phyloP scores from a whole-genome alignment of 2,888 invertebrate species.

The Macrosiphum euphorbiae region DNA sequence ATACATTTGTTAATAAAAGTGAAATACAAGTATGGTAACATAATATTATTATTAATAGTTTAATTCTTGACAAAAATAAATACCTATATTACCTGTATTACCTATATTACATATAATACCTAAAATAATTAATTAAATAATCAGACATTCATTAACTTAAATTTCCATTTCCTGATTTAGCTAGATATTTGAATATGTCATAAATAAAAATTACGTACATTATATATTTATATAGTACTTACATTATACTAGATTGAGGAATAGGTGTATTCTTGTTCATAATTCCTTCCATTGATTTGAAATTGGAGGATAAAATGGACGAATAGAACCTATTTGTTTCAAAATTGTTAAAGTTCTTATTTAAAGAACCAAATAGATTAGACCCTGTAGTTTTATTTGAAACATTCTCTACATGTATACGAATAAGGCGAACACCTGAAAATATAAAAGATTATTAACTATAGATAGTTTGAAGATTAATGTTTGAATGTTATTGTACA shows the following conservation, averaged over 20 bases:
- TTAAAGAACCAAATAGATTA: conserved; percentile 20
- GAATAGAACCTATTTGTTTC: conserved; percentile 42
- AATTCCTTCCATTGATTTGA: neutral
- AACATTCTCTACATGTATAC: conserved; percentile 17
- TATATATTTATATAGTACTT: neutral
- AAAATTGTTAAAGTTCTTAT: conserved; percentile 3
- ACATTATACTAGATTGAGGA: conserved; percentile 27
- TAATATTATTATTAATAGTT: neutral
- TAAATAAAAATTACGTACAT: neutral
- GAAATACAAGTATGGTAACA: neutral
- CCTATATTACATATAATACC: neutral
- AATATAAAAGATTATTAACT: neutral
- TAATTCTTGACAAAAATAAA: neutral
- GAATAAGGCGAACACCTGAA: conserved; percentile 49
- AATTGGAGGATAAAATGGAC: conserved; percentile 34
- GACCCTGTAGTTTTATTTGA: neutral
- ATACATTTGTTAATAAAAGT: neutral
- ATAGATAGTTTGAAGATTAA: neutral
- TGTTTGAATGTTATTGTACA: neutral
- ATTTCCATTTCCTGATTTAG: neutral
- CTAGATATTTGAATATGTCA: neutral
- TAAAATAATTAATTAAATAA: neutral
- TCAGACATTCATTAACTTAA: neutral
- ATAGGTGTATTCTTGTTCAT: conserved; percentile 28
- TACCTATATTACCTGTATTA: neutral